Evolutionary conservation across 1,140 invertebrate species (phyloP).

Genomic region (Zaprionus ghesquierei): DNA sequence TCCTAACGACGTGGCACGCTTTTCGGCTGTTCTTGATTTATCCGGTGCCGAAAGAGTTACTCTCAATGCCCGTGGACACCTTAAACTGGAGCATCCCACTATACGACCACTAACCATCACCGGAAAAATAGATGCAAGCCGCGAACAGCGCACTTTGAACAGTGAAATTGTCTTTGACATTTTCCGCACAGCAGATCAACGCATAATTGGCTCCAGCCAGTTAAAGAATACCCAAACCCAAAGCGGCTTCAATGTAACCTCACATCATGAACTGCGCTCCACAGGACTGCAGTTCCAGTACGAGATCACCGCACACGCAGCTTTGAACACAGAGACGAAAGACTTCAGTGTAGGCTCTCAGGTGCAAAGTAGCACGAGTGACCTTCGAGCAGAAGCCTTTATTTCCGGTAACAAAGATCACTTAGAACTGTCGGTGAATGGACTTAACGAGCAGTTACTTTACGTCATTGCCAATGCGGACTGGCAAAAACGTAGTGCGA

Average conservation of each 20-base stretch:
- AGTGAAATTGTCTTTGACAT: constrained; percentile 85
- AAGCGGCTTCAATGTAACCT: constrained; percentile 60
- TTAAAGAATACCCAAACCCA: constrained; percentile 35
- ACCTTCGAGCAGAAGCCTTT: constrained; percentile 24
- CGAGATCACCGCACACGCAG: constrained; percentile 43
- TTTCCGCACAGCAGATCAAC: constrained; percentile 86
- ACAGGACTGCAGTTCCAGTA: constrained; percentile 65
- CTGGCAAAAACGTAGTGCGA: constrained; percentile 49
- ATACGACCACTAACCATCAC: constrained; percentile 85
- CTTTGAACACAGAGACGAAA: constrained; percentile 36
- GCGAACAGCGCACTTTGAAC: constrained; percentile 81
- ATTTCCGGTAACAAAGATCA: constrained; percentile 46
- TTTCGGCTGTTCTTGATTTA: constrained; percentile 50
- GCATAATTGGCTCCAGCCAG: constrained; percentile 83
- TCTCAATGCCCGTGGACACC: constrained; percentile 84
- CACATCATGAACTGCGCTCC: constrained; percentile 49
- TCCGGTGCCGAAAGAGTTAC: constrained; percentile 82
- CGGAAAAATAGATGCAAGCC: constrained; percentile 83
- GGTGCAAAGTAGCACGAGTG: constrained; percentile 31
- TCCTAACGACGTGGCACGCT: constrained; percentile 84
- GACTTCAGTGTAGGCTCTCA: constrained; percentile 46
- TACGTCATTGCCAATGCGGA: constrained; percentile 40
- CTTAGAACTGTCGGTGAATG: constrained; percentile 70
- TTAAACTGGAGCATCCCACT: constrained; percentile 86
- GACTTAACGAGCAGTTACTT: constrained; percentile 58